Evolutionary conservation across 2,797 vertebrate species (phyloP).

Genomic region (Dermochelys coriacea): DNA sequence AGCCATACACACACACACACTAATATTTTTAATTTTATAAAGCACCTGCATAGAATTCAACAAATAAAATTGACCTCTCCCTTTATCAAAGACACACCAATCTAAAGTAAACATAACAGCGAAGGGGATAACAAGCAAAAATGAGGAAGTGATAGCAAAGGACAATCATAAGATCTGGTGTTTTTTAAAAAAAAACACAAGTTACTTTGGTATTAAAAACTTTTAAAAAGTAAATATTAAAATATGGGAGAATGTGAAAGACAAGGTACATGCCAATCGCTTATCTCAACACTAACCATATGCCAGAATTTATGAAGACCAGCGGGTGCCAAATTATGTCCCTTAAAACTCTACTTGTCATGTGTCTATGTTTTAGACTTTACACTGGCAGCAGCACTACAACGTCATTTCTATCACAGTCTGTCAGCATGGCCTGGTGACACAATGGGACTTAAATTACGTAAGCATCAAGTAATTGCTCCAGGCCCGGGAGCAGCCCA

Average conservation of each 20-base stretch:
- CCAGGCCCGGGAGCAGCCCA: no score
- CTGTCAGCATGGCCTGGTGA: background rate
- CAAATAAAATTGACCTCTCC: background rate
- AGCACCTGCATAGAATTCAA: fast-evolving
- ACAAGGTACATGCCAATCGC: background rate
- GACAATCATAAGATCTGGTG: fast-evolving
- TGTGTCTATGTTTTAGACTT: background rate
- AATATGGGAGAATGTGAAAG: background rate
- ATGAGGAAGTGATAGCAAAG: background rate
- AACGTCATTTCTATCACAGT: background rate
- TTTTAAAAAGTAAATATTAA: background rate
- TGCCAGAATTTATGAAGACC: background rate
- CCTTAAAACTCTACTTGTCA: constrained; percentile 4
- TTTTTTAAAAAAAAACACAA: background rate
- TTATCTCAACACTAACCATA: background rate
- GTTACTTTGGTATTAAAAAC: background rate
- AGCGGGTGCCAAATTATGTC: background rate
- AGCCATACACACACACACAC: background rate
- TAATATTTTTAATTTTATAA: background rate
- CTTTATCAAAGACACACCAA: background rate
- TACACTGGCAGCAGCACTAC: background rate
- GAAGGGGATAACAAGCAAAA: background rate
- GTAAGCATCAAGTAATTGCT: background rate
- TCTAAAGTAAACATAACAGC: background rate
- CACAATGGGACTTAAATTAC: background rate